Evolutionary conservation across 2,113 vertebrate genomes (phyloP), one percentile per base, ranked within the genome.

Genomic region (Ceyx cyanopectus): DNA sequence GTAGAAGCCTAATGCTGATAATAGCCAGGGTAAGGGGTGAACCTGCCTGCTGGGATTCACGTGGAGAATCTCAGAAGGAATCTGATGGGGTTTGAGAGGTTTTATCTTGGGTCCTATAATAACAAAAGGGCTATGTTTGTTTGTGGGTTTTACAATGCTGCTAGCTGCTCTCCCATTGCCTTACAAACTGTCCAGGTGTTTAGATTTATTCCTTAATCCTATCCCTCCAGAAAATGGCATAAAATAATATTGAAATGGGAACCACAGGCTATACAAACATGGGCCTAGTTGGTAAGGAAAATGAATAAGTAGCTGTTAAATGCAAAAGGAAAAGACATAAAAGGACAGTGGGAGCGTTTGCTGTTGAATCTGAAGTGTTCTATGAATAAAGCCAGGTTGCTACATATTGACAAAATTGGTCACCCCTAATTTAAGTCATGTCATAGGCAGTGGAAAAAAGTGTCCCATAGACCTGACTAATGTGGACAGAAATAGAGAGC

Each of bases 221-320:
- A 87, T 63, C 51, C 74, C 79, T 89, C 46, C 72, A 94, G 85
- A 92, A 95, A 96, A 80, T 57, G 63, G n/a, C 56, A 87, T 85
- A 85, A 85, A 93, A 92, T 94, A 95, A 94, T 83, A 91, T 51
- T 85, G 92, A 93, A 94, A 92, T 92, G 45, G 72, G 61, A 94
- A 93, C 43, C 67, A 74, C 84, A 83, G n/a, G 23, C 81, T 91
- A 41, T 72, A 67, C 87, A 95, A 96, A 83, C 51, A 67, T 50
- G 92, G 61, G n/a, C 56, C 70, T 91, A 85, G 68, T 19, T 90
- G 81, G 85, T 70, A 75, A 65, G 68, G 68, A 72, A 91, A 95
- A 95, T 91, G 89, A 94, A 29, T 95, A 92, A 96, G 81, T 90
- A 86, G 89, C 93, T 92, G 91, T 90, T 95, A 91, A 89, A 95